These are phyloP conservation scores for Aphelenchoides fujianensis DNA, from an alignment of 1,140 invertebrate species.

Conservation along the genomic window DNA sequence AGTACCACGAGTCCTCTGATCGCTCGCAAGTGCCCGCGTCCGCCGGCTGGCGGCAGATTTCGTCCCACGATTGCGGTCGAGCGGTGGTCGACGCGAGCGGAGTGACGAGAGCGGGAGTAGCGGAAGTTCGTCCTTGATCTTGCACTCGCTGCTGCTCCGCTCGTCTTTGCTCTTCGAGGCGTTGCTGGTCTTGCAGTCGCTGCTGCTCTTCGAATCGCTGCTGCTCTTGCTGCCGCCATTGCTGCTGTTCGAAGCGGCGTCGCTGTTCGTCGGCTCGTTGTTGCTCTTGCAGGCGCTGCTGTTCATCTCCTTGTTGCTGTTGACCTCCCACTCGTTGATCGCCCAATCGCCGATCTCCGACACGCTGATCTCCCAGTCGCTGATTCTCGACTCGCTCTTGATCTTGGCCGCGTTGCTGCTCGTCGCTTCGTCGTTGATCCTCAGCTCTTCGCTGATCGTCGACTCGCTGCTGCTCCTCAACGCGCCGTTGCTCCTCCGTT, in stretches of 20 bases:
- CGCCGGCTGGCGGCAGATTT: slow-evolving; percentile 32
- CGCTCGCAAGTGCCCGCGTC: slow-evolving; percentile 42
- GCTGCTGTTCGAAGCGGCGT: slow-evolving; percentile 14
- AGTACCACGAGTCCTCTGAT: slow-evolving; percentile 45
- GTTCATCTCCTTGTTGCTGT: not conserved
- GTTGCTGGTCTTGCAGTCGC: not conserved
- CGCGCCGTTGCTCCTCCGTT: not conserved
- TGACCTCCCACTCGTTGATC: not conserved
- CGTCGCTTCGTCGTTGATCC: not conserved
- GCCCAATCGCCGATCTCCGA: not conserved
- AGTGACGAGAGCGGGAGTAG: not conserved
- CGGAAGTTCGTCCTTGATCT: not conserved
- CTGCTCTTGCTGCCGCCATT: not conserved
- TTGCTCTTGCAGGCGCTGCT: not conserved
- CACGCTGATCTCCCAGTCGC: not conserved
- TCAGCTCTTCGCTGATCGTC: not conserved
- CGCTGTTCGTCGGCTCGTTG: not conserved
- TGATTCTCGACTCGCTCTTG: not conserved
- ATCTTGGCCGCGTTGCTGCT: not conserved
- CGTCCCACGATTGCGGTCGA: not conserved
- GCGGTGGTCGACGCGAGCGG: not conserved
- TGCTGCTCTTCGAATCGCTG: not conserved
- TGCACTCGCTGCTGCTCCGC: not conserved
- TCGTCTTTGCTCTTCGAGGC: not conserved
- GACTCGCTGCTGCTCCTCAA: not conserved